phyloP scores from a whole-genome alignment of 2,888 invertebrate species.

The Gryllus longicercus region DNA sequence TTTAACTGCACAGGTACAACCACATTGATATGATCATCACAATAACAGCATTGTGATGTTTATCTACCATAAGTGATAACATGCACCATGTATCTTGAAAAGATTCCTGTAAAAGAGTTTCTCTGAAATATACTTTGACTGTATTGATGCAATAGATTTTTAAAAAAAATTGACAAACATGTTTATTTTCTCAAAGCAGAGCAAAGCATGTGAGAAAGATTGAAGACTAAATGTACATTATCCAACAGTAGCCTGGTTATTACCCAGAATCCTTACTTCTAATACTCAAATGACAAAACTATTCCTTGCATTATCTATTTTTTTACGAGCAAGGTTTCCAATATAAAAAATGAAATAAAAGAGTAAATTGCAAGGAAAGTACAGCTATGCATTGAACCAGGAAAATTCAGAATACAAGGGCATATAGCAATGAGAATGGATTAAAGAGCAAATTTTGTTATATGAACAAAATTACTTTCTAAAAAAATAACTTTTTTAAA shows the following conservation, averaged over 20 bases:
- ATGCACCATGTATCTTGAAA: neutral
- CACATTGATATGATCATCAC: slow-evolving; percentile 6
- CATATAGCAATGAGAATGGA: neutral
- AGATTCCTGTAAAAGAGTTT: neutral
- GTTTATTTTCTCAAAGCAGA: neutral
- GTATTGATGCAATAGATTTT: neutral
- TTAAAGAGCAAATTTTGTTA: neutral
- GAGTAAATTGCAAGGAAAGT: neutral
- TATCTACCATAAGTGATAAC: neutral
- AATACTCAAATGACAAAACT: neutral
- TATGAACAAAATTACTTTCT: neutral
- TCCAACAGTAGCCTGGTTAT: neutral
- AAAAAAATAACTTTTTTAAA: neutral
- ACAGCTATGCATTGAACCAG: neutral
- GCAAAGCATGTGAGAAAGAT: neutral
- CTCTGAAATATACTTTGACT: neutral
- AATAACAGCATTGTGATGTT: neutral
- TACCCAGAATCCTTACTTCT: neutral
- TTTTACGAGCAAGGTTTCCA: neutral
- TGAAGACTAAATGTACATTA: neutral
- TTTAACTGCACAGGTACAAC: slow-evolving; percentile 17
- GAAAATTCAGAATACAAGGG: neutral
- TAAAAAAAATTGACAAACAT: neutral
- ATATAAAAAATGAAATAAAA: neutral
- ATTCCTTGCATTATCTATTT: neutral